Evolutionary conservation across 2,888 invertebrate genomes (phyloP), one percentile per base, ranked within the genome.

Genomic region (Catotricha subobsoleta): DNA sequence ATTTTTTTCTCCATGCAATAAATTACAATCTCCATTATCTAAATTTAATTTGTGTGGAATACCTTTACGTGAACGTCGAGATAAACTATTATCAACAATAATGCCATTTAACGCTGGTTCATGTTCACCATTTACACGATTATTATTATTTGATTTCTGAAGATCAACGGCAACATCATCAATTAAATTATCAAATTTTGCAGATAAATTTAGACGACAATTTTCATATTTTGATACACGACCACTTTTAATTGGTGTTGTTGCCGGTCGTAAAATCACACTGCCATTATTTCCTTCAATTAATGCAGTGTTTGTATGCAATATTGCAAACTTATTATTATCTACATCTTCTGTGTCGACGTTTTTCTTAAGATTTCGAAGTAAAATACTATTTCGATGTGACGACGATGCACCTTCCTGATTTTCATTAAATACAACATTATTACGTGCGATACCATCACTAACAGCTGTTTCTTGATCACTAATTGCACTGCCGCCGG

Each of bases 311-410:
- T n/a, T n/a, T n/a, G n/a, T n/a, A n/a, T n/a, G n/a, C n/a, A n/a
- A n/a, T n/a, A n/a, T n/a, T n/a, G n/a, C n/a, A n/a, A n/a, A n/a
- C 8, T 25, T 20, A 13, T 23, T 16, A 13, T 15, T 20, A 16
- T 23, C 36, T 38, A 39, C 36, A 25, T 25, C 49, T 45, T 58
- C 58, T 35, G 49, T 54, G 34, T 74, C 64, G n/a, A n/a, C n/a
- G n/a, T n/a, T n/a, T 46, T 69, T 66, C 59, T 71, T 72, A 53
- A 74, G 74, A 60, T 69, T 75, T 49, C 75, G 64, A 51, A 75
- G 59, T 39, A 69, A 71, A 50, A 75, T 74, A 38, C 73, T 71
- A 47, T 64, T 15, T 21, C n/a, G 15, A 28, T 16, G 34, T 16
- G 31, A 21, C 39, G 39, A 36, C 31, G 48, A 43, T 27, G 52